A percentile compares a stretch with the other conserved stretches of the same genome.
Evolutionary conservation across 2,797 vertebrate genomes (phyloP).

Genomic region (Nannoperca australis): DNA sequence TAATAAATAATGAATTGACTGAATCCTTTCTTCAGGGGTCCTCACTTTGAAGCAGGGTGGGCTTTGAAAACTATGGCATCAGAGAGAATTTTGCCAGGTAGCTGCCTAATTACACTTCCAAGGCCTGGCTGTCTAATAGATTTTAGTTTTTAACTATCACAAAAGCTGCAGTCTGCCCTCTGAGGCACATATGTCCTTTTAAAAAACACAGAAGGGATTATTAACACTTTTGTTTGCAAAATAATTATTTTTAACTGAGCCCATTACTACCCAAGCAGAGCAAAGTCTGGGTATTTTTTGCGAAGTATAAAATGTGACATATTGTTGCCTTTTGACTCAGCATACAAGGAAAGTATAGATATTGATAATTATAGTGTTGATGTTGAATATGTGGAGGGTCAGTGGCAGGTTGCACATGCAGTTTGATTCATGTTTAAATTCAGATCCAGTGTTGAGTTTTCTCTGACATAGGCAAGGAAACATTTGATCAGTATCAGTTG

Average conservation of each 20-base stretch:
- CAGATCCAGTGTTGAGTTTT: constrained; percentile 20
- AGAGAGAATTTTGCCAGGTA: constrained; percentile 75
- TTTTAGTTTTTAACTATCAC: constrained; percentile 64
- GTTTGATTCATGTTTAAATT: constrained; percentile 30
- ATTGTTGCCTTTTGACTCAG: constrained; percentile 21
- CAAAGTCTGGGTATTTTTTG: constrained; percentile 16
- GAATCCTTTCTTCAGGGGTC: constrained; percentile 69
- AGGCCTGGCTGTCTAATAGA: constrained; percentile 57
- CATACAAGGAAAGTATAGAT: constrained; percentile 2
- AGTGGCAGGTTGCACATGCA: not conserved
- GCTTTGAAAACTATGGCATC: constrained; percentile 75
- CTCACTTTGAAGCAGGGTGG: constrained; percentile 66
- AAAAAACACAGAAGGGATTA: constrained; percentile 53
- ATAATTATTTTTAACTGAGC: constrained; percentile 50
- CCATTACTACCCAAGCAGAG: constrained; percentile 5
- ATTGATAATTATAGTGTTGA: not conserved
- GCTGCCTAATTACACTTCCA: constrained; percentile 75
- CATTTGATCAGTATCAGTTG: constrained; percentile 50
- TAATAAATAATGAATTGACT: constrained; percentile 75
- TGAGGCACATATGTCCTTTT: constrained; percentile 58
- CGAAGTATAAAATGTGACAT: constrained; percentile 23
- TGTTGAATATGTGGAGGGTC: constrained; percentile 7
- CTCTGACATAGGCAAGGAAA: constrained; percentile 38
- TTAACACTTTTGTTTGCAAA: constrained; percentile 55
- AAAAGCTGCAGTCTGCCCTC: constrained; percentile 67